Conservation (phyloP, 2,113 vertebrate genomes). For the Chionis minor region DNA sequence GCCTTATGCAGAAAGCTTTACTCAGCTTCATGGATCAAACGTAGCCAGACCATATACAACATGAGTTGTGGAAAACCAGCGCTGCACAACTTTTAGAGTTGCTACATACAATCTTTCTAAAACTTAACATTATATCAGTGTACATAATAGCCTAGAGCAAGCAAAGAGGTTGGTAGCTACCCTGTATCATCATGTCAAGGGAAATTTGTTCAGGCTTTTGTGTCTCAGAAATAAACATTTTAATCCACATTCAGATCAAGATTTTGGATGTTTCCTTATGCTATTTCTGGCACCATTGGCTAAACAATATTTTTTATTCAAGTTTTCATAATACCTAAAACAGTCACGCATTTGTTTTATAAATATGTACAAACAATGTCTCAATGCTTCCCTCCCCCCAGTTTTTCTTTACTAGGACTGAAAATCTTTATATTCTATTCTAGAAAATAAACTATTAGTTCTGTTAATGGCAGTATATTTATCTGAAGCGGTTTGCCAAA, state of each 20-base stretch:
- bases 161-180: background rate
- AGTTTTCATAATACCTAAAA: background rate
- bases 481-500: background rate
- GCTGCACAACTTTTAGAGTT: background rate
- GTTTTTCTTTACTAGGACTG: background rate
- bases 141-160: background rate
- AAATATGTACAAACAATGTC: background rate
- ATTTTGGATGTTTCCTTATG: background rate
- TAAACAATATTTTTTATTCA: background rate
- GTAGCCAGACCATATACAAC: fast-evolving
- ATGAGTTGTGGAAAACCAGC: background rate
- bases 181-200: background rate
- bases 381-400: background rate
- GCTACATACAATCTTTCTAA: background rate
- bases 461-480: background rate
- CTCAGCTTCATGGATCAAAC: background rate
- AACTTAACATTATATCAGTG: background rate
- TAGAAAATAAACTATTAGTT: background rate
- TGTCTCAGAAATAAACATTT: background rate
- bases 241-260: background rate
- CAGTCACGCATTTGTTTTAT: background rate
- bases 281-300: background rate
- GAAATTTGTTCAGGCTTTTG: background rate
- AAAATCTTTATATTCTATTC: background rate
- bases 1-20: background rate